Conservation (phyloP, 92 coral and sea anemone genomes). For the Heteractis magnifica region DNA sequence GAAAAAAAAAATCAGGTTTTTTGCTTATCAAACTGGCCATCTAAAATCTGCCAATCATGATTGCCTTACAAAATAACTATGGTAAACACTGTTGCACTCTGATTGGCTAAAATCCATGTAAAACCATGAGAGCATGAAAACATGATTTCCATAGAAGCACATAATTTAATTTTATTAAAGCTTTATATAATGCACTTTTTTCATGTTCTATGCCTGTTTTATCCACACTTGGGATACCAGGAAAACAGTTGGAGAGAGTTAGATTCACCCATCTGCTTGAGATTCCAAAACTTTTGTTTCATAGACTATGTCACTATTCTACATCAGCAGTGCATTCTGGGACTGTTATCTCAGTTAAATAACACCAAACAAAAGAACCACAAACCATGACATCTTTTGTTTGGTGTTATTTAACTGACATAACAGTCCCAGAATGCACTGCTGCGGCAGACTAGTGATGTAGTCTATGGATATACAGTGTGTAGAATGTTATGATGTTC, state of each 20-base stretch:
- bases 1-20: background rate
- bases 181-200: background rate
- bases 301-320: too few species aligned
- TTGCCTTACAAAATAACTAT: too few species aligned
- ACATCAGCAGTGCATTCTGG: background rate
- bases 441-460: background rate
- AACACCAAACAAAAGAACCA: too few species aligned
- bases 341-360: background rate
- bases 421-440: too few species aligned
- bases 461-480: too few species aligned
- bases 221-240: background rate
- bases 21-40: background rate
- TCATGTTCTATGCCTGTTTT: too few species aligned
- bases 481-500: too few species aligned
- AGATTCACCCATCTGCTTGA: background rate
- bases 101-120: too few species aligned
- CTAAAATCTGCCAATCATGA: too few species aligned
- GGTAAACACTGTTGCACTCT: too few species aligned
- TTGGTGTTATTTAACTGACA: too few species aligned
- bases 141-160: background rate
- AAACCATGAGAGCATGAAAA: background rate
- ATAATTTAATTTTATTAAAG: background rate
- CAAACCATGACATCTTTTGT: too few species aligned
- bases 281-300: background rate
- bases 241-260: background rate